A percentile compares a stretch with the other conserved stretches of the same genome.
phyloP scores from a whole-genome alignment of 1,140 invertebrate genomes.

The Acarapis woodi region DNA sequence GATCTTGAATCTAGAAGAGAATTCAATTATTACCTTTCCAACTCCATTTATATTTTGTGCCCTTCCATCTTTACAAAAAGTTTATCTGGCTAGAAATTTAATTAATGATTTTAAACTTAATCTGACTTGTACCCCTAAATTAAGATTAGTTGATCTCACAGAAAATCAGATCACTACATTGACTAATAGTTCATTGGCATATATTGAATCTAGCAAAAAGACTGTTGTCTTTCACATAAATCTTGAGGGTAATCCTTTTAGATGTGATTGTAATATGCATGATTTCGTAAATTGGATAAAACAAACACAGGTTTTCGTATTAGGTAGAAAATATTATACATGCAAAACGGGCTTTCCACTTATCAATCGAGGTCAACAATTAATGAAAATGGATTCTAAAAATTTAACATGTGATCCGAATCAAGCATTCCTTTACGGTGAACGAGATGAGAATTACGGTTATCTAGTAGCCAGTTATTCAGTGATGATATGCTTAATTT shows the following conservation, averaged over 20 bases:
- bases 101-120: conserved; percentile 29
- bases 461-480: too few relatives aligned
- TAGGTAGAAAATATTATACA: conserved; percentile 23
- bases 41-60: conserved; percentile 36
- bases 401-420: too few relatives aligned
- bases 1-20: conserved; percentile 45
- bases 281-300: conserved; percentile 32
- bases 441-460: too few relatives aligned
- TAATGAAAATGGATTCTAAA: too few relatives aligned
- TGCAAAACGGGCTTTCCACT: conserved; percentile 14
- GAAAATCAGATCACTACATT: conserved; percentile 32
- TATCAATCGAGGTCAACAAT: too few relatives aligned
- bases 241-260: conserved; percentile 32
- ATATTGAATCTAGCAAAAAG: conserved; percentile 25
- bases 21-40: conserved; percentile 33
- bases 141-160: conserved; percentile 36
- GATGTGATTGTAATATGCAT: conserved; percentile 30
- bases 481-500: too few relatives aligned
- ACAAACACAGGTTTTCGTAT: conserved; percentile 21
- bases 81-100: conserved; percentile 35
- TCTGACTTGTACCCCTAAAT: conserved; percentile 29
- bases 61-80: conserved; percentile 29
- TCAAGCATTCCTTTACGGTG: too few relatives aligned
- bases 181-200: conserved; percentile 24
- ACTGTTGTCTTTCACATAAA: conserved; percentile 26